A percentile compares a stretch with the other conserved stretches of the same genome.
phyloP scores from a whole-genome alignment of 1,140 invertebrate genomes.

The Drosophila kanapiae region DNA sequence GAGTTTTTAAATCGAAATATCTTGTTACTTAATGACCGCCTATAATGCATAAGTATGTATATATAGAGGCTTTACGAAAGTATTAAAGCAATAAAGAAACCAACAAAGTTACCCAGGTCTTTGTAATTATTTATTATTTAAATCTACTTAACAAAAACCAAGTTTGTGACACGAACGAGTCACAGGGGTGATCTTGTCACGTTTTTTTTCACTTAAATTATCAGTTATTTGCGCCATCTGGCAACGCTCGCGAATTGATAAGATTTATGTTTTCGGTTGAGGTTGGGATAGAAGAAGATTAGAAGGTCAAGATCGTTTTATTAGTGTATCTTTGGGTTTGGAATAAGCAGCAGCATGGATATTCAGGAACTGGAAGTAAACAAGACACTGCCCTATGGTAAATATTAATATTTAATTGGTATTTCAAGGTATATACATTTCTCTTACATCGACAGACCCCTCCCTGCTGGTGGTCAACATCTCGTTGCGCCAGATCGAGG shows the following conservation, averaged over 20 bases:
- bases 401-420: neutral
- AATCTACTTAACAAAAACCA: neutral
- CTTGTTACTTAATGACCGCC: constrained; percentile 4
- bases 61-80: constrained; percentile 20
- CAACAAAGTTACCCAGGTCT: neutral
- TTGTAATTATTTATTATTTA: neutral
- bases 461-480: constrained; percentile 54
- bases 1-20: constrained; percentile 20
- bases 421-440: constrained; percentile 2
- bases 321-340: constrained; percentile 10
- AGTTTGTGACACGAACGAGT: neutral
- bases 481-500: constrained; percentile 67
- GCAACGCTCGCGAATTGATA: constrained; percentile 62
- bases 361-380: constrained; percentile 56
- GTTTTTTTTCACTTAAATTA: constrained; percentile 27
- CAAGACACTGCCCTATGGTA: constrained; percentile 70
- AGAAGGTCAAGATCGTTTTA: constrained; percentile 34
- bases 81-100: constrained; percentile 39
- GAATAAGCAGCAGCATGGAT: constrained; percentile 41
- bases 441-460: constrained; percentile 36
- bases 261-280: constrained; percentile 43
- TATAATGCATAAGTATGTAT: neutral
- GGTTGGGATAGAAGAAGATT: constrained; percentile 25
- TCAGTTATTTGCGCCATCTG: constrained; percentile 25
- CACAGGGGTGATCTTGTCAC: constrained; percentile 5